Evolutionary conservation across 2,888 invertebrate species (phyloP), one percentile per base, ranked within the genome.

Genomic region (Coremacera marginata): DNA sequence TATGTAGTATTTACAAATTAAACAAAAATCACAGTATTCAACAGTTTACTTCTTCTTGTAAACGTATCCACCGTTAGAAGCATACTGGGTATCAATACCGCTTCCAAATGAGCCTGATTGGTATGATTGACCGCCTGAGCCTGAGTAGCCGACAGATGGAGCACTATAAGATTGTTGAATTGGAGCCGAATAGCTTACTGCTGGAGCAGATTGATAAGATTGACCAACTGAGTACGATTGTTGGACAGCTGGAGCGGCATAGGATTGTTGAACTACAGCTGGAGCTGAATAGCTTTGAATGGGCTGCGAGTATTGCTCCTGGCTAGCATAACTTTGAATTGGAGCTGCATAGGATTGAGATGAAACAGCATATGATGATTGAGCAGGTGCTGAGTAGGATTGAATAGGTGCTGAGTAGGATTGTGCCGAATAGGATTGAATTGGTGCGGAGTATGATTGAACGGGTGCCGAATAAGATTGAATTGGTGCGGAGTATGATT

Each of bases 21-120:
- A 44, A 44, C 2, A 11, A 11, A 11, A 14, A 67, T 67, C 44
- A 73, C 19, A 51, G 27, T 31, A 14, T 27, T 22, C 65, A 74
- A 67, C 22, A 44, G 79, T 83, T 84, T 85, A 85, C 81, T 86
- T 83, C 81, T 86, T 83, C 80, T 82, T 85, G 86, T 88, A 88
- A 81, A 87, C 84, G 72, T 88, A 88, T 79, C 88, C 88, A 51
- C 89, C 88, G 73, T 88, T 88, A 83, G 87, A 82, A 70, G 85
- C 88, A 72, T 88, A 88, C 81, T 87, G 86, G 77, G 88, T 88
- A 55, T 84, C 88, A 31, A 79, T 81, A 83, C 84, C 84, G 49
- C 57, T 80, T 19, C 70, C 71, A n/a, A 76, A 77, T n/a, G 77
- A 51, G 60, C 75, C 65, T 2, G 44, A 44, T 2, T 44, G 44